Evolutionary conservation across 2,113 vertebrate species (phyloP).

Genomic region (Microcebus lehilahytsara): DNA sequence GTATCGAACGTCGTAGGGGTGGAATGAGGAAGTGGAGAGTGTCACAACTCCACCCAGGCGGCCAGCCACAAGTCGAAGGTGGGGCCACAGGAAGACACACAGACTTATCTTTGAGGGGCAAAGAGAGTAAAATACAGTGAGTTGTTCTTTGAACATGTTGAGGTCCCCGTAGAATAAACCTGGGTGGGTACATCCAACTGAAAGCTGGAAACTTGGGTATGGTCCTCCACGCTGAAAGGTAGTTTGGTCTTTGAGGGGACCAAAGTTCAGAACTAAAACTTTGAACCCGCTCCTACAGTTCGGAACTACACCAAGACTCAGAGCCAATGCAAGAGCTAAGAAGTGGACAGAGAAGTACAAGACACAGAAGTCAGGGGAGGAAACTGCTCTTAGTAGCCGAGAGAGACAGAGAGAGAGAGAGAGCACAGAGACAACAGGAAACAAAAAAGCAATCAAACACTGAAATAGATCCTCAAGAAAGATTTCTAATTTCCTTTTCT

Average conservation of each 20-base stretch:
- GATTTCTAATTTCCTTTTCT: not conserved
- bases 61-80: not conserved
- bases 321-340: not conserved
- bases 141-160: not conserved
- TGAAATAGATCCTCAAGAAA: not conserved
- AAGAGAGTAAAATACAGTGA: not conserved
- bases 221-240: not conserved
- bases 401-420: not conserved
- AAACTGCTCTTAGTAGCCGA: not conserved
- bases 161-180: not conserved
- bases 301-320: not conserved
- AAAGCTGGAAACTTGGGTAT: not conserved
- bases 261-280: not conserved
- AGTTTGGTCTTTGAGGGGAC: not conserved
- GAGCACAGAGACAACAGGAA: not conserved
- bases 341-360: not conserved
- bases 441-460: not conserved
- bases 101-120: not conserved
- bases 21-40: not conserved
- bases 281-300: not conserved
- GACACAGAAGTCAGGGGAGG: not conserved
- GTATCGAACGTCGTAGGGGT: not conserved
- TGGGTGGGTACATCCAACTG: not conserved
- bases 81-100: not conserved
- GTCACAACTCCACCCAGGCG: not conserved